These are phyloP conservation scores for Amphipoea lucens DNA, from an alignment of 2,888 invertebrate genomes.

Conservation along the genomic window DNA sequence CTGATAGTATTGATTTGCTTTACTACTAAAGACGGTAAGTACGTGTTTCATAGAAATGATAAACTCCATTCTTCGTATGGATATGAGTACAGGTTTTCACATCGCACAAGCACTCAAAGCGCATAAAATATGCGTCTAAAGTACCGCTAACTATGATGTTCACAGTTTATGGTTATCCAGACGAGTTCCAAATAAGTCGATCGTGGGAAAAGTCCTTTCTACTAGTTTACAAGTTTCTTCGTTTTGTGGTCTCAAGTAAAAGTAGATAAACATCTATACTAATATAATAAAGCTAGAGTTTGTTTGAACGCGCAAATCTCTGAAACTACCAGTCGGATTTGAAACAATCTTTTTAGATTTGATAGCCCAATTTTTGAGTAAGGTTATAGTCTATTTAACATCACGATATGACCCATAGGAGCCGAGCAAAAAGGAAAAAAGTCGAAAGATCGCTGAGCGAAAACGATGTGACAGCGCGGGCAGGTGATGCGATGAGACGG, in stretches of 20 bases:
- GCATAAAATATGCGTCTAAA: slow-evolving; percentile 49
- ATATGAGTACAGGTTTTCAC: slow-evolving; percentile 17
- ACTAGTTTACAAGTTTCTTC: slow-evolving; percentile 40
- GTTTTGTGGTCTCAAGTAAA: slow-evolving; percentile 56
- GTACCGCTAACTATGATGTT: slow-evolving; percentile 50
- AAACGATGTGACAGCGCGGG: no score
- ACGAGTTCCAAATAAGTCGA: slow-evolving; percentile 56
- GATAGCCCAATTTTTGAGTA: neutral
- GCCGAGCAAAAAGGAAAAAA: neutral
- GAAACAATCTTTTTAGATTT: neutral
- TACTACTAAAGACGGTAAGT: neutral
- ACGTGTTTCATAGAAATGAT: slow-evolving; percentile 17
- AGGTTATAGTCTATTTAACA: neutral
- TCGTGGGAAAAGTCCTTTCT: slow-evolving; percentile 61
- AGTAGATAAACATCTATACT: slow-evolving; percentile 30
- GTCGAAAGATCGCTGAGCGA: no score
- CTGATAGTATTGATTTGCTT: neutral
- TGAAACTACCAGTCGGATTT: neutral
- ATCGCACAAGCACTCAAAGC: slow-evolving; percentile 2
- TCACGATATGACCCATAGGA: neutral
- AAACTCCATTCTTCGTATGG: neutral
- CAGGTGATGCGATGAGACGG: no score
- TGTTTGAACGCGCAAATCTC: neutral
- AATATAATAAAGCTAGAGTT: neutral
- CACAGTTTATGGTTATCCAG: slow-evolving; percentile 46